Percentiles rank a stretch among this genome's conserved stretches.
phyloP scores from a whole-genome alignment of 2,888 invertebrate species.

The Pogonocherus hispidulus region DNA sequence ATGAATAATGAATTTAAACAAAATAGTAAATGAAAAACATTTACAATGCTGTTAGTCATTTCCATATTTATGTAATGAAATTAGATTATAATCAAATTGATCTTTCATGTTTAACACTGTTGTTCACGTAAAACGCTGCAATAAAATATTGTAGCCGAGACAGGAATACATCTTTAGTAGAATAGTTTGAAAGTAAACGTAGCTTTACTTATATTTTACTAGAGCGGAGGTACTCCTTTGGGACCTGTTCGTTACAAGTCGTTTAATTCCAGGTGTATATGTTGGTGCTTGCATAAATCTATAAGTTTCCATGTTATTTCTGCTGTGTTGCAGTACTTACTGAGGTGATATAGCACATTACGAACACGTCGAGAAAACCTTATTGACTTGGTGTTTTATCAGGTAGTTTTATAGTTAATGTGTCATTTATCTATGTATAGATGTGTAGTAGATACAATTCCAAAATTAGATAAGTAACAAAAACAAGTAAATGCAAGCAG shows the following conservation, averaged over 20 bases:
- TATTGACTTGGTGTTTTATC: neutral
- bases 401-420: too few species aligned
- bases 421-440: too few species aligned
- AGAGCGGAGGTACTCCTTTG: slow-evolving; percentile 1
- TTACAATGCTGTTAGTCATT: too few species aligned
- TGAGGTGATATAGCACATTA: neutral
- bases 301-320: slow-evolving; percentile 15
- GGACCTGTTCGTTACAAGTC: slow-evolving; percentile 28
- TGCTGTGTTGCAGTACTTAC: neutral
- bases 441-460: too few species aligned
- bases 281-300: slow-evolving; percentile 27
- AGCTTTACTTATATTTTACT: slow-evolving; percentile 25
- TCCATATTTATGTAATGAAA: too few species aligned
- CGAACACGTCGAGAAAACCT: neutral
- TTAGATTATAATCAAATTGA: too few species aligned
- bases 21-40: too few species aligned
- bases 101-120: too few species aligned
- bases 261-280: slow-evolving; percentile 35
- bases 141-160: slow-evolving; percentile 18
- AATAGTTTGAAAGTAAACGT: slow-evolving; percentile 17
- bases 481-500: too few species aligned
- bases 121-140: too few species aligned
- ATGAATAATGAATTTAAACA: too few species aligned
- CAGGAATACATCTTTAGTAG: slow-evolving; percentile 1
- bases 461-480: too few species aligned